Evolutionary conservation across 2,797 vertebrate genomes (phyloP).

Genomic region (Anas bernieri): DNA sequence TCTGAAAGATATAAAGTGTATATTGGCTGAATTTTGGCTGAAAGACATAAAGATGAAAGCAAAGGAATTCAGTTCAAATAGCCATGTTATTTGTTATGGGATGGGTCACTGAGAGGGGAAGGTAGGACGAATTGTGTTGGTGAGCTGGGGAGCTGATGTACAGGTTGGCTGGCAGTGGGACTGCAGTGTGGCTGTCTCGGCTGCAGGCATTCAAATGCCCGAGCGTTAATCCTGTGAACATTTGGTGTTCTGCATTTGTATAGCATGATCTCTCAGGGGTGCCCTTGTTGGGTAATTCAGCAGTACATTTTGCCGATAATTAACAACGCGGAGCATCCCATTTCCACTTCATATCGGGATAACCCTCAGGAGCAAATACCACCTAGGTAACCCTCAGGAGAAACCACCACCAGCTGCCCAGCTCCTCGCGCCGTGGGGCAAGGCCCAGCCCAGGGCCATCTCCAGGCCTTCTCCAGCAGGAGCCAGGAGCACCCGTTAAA

Average conservation of each 20-base stretch:
- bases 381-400: neutral
- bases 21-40: neutral
- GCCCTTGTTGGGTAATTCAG: neutral
- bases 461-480: neutral
- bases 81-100: neutral
- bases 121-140: neutral
- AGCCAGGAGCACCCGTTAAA: no score
- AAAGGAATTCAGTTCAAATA: neutral
- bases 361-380: neutral
- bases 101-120: neutral
- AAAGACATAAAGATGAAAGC: neutral
- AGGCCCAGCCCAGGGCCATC: neutral
- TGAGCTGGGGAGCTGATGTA: neutral
- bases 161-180: neutral
- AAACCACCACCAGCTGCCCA: neutral
- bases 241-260: neutral
- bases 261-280: neutral
- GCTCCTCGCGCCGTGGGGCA: fast-evolving
- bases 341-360: neutral
- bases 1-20: slow-evolving; percentile 20
- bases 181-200: neutral
- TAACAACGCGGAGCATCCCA: neutral
- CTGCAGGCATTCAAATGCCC: neutral
- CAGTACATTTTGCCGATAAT: neutral
- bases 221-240: neutral